Evolutionary conservation across 2,797 vertebrate species (phyloP), one percentile per base, ranked within the genome.

Genomic region (Alcedo atthis): DNA sequence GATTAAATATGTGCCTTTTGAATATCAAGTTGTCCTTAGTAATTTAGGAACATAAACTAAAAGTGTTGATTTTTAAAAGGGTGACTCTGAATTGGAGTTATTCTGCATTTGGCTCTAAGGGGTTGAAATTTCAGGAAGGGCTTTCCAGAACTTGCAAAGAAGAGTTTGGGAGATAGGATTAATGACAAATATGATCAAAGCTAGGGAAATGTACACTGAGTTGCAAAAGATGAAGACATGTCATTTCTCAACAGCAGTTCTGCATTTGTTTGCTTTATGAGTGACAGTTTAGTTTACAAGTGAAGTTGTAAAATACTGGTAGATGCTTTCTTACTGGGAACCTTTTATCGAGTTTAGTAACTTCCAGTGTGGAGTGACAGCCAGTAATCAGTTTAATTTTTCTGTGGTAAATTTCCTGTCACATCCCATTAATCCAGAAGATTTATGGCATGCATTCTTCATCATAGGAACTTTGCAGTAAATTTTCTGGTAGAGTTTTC

Each of bases 161-260:
- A 48, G 43, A 43, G 57, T 73, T 85, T 32, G 66, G 81, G 85
- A 84, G 37, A 87, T 94, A 85, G 64, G 33, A 71, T 89, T 94
- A 85, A 85, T 61, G 53, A 64, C 19, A 94, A 91, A 66, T 33
- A 22, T 24, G 45, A 79, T 90, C 63, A 90, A 90, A 93, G 75
- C 55, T 73, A 81, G 77, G 21, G 49, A 61, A 49, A 79, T 81
- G 21, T 51, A 66, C 25, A 33, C 16, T 20, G 55, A 92, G 22
- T 64, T 87, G 42, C 54, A 74, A 73, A 91, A 83, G 11, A 58
- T 59, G 45, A 83, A 83, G 81, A 51, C 9, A 7, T 55, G 28
- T 58, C 7, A 54, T 82, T 82, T 74, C 53, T 75, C 4, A 1
- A 19, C 33, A 90, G 54, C 46, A 62, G 15, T 57, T 84, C 57